These are phyloP conservation scores for Clupea harengus DNA, from an alignment of 2,113 vertebrate species.

Conservation along the genomic window DNA sequence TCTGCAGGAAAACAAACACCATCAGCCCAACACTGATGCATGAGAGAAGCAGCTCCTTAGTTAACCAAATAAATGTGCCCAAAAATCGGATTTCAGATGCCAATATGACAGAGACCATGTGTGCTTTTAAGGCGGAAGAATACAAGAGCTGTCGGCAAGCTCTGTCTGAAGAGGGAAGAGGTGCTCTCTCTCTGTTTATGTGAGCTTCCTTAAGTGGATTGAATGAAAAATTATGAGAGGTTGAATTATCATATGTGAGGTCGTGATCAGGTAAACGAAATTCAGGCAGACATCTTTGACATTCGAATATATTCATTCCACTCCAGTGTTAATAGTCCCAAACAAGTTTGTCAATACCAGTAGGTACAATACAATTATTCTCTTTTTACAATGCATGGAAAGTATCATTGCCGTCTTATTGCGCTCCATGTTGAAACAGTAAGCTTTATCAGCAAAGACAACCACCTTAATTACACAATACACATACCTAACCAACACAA, in stretches of 20 bases:
- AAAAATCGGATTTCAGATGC: constrained; percentile 41
- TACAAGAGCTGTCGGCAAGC: background rate
- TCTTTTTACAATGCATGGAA: background rate
- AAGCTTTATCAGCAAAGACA: background rate
- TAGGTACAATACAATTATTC: background rate
- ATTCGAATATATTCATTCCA: background rate
- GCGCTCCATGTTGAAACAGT: too few species aligned
- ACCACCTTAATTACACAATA: background rate
- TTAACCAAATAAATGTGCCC: constrained; percentile 22
- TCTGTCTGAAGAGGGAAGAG: background rate
- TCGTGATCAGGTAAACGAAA: background rate
- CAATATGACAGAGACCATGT: constrained; percentile 31
- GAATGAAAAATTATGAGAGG: background rate
- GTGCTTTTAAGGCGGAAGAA: constrained; percentile 22
- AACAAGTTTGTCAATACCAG: background rate
- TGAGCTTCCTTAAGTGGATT: background rate
- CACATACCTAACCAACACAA: constrained; percentile 39
- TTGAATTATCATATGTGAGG: background rate
- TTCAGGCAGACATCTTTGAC: background rate
- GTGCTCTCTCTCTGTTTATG: background rate
- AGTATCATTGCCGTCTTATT: background rate
- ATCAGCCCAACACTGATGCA: background rate
- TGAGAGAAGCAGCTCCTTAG: background rate
- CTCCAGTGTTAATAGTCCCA: background rate
- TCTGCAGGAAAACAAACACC: background rate